phyloP scores from a whole-genome alignment of 2,113 vertebrate species.

The Nestor notabilis region DNA sequence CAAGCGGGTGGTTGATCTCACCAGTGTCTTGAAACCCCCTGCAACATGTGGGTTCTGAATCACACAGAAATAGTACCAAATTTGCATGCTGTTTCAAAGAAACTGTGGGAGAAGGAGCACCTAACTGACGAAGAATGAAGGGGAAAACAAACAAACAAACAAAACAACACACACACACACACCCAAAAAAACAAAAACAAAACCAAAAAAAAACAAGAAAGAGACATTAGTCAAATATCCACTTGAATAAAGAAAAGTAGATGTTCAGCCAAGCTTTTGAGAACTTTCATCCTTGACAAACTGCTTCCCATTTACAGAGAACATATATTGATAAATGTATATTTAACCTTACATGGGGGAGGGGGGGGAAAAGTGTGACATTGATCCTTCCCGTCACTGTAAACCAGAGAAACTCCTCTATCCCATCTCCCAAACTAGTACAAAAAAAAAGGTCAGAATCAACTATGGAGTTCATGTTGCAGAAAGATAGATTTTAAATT shows the following conservation, averaged over 20 bases:
- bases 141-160: not conserved
- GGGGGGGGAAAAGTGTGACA: not conserved
- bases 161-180: not conserved
- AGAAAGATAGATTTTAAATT: not conserved
- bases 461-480: not conserved
- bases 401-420: not conserved
- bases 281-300: not conserved
- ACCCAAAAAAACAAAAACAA: not conserved
- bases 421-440: not conserved
- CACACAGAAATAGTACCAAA: not conserved
- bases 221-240: not conserved
- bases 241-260: not conserved
- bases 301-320: not conserved
- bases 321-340: not conserved
- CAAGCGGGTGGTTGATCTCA: constrained; percentile 59
- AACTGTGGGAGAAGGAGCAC: not conserved
- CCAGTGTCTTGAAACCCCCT: constrained; percentile 29
- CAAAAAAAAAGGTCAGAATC: not conserved
- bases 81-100: not conserved
- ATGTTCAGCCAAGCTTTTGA: not conserved
- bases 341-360: not conserved
- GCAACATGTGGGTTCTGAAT: constrained; percentile 58
- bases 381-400: not conserved
- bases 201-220: not conserved
- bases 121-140: not conserved